Evolutionary conservation across 2,888 invertebrate genomes (phyloP).

Genomic region (Sclerodermus sp.): DNA sequence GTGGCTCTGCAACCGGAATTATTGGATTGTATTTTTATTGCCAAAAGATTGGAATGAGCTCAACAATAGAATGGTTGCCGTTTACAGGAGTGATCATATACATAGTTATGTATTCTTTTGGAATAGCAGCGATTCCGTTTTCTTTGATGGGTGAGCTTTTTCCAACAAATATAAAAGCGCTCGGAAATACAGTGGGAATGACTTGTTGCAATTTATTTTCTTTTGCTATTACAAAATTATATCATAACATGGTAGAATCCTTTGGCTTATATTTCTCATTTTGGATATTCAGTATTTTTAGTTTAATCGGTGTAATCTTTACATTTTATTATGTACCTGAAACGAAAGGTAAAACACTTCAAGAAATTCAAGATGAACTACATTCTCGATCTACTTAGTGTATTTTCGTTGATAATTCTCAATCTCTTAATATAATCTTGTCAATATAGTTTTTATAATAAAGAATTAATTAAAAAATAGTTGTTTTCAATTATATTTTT

Average conservation of each 20-base stretch:
- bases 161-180: constrained; percentile 31
- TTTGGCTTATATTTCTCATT: constrained; percentile 21
- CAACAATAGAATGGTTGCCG: constrained; percentile 25
- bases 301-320: constrained; percentile 14
- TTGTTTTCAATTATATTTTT: no score
- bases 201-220: constrained; percentile 11
- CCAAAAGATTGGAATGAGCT: not conserved
- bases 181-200: constrained; percentile 20
- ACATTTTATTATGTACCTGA: constrained; percentile 26
- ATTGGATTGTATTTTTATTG: constrained; percentile 28
- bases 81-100: constrained; percentile 21
- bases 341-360: constrained; percentile 30
- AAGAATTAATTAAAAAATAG: no score
- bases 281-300: constrained; percentile 22
- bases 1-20: constrained; percentile 15
- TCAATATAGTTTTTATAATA: no score
- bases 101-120: constrained; percentile 24
- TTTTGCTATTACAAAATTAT: constrained; percentile 19
- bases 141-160: constrained; percentile 31
- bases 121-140: constrained; percentile 27
- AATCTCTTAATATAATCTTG: no score
- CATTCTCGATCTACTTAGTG: not conserved
- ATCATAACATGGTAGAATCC: constrained; percentile 14
- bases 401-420: no score
- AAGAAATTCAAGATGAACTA: constrained; percentile 25